Evolutionary conservation across 2,888 invertebrate species (phyloP), one percentile per base, ranked within the genome.

Genomic region (Pollenia amentaria): DNA sequence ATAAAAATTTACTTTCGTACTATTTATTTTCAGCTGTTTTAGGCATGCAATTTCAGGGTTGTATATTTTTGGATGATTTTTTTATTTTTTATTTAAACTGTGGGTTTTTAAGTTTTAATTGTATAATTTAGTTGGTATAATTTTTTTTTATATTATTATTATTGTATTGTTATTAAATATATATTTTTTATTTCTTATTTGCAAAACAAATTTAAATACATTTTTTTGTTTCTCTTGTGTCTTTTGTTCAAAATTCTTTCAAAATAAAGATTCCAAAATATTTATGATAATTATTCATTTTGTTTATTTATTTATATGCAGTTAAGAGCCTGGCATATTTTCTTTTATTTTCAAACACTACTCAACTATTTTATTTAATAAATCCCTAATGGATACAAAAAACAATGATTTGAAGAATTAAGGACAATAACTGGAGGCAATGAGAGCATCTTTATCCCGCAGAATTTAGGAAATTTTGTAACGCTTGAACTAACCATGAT

Each of bases 191-290:
- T 46, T 67, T 21, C 44, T 46, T 46, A 55, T 83, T 38, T n/a
- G 76, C 57, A 67, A 84, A 77, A 75, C 11, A 83, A 42, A 82
- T 89, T 82, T 67, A 76, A 85, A 69, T 86, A 40, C 4, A 29
- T 62, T 62, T 9, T 70, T 53, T 55, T 51, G 53, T 51, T 62
- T 82, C 64, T 72, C 62, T 73, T 29, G 29, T 29, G 85, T 88
- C 87, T 88, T 87, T 81, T 87, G 87, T 88, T 90, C 88, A 91
- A 91, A 90, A 89, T 89, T 89, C 65, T 90, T 91, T 91, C 89
- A 90, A 92, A 92, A 90, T 92, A 92, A 92, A 91, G 90, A 91
- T 90, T 92, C 90, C 91, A 91, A 91, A 91, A 90, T 90, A 89
- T 90, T 88, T 84, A 82, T 62, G 55, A 51, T 70, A 82, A 84